Evolutionary conservation across 2,113 vertebrate species (phyloP), one percentile per base, ranked within the genome.

Genomic region (Chaetorhynchus papuensis): DNA sequence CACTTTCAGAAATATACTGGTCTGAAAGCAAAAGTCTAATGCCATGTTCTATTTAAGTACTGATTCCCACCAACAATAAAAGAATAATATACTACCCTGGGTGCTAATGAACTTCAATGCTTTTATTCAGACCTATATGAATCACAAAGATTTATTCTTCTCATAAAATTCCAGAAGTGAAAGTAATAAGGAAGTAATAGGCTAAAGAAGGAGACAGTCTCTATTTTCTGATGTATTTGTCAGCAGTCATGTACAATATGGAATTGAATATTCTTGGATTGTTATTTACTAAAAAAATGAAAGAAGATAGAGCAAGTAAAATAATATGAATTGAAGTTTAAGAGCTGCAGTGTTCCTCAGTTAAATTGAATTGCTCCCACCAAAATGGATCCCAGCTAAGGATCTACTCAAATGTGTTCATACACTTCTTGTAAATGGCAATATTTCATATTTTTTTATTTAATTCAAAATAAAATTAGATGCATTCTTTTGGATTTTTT

Each of bases 81-180:
- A 92, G 61, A n/a, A 27, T 31, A 93, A 76, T 83, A 79, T 61
- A 27, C 13, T 93, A 35, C 37, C 42, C 52, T 91, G 61, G 49
- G 14, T 84, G 61, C 50, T 87, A 93, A 81, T 95, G 96, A 94
- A 91, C 4, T 63, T 54, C 52, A 77, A 47, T 94, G 42, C 18
- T 93, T 96, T 92, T 93, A 68, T 95, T 93, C 83, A 57, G 83
- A 89, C 80, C 15, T 35, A 5, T 75, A 64, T 49, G 27, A 53
- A 94, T 96, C 78, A 87, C 49, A 70, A 83, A 65, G 54, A 94
- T 94, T 95, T 94, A 92, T 84, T 64, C 17, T 69, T 60, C 47
- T 21, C 37, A 68, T 93, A 91, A 96, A 93, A 83, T 80, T 65
- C 44, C 87, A 41, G 39, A 95, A 64, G 44, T 84, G 54, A 52